Evolutionary conservation across 2,113 vertebrate genomes (phyloP), one percentile per base, ranked within the genome.

Genomic region (Chaetodon trifascialis): DNA sequence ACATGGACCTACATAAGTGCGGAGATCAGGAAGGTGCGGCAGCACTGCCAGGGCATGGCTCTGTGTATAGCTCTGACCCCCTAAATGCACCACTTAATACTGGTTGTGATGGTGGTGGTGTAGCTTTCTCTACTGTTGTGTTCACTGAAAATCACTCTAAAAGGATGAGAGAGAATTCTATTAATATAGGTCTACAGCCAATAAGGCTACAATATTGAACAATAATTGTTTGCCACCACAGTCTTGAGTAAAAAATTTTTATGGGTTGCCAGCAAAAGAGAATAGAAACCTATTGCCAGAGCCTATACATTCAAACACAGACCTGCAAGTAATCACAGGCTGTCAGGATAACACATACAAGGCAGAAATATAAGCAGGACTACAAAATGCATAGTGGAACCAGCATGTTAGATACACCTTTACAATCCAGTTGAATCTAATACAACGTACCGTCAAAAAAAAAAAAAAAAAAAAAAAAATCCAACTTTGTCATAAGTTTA

Each of bases 1-100:
- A 89, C 84, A 86, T 76, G 87, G 89, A 62, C 60, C 14, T 74
- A 60, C 73, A 38, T 44, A 47, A 58, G 67, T 23, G 54, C n/a
- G 40, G 36, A 80, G 90, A 88, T 74, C 76, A 91, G 47, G 68
- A 70, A 44, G 71, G 65, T 71, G 67, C 71, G 71, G 73, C 60
- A 42, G 55, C 49, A 23, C 44, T 12, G 38, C 34, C 49, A 68
- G 54, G 16, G 19, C 30, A 76, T 70, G 8, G 30, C 30, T 30
- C 30, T 30, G 30, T 30, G 30, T 30, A 16, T 4, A 23, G 36
- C 14, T 63, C 52, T 59, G 54, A 76, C 62, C 58, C 15, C 11
- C 36, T n/a, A 12, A 12, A 47, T 67, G 38, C 21, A 16, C n/a
- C 49, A 11, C 16, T 71, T 82, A 15, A 60, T 63, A 52, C 2